Evolutionary conservation across 1,140 invertebrate genomes (phyloP).

Genomic region (Ephestia elutella): DNA sequence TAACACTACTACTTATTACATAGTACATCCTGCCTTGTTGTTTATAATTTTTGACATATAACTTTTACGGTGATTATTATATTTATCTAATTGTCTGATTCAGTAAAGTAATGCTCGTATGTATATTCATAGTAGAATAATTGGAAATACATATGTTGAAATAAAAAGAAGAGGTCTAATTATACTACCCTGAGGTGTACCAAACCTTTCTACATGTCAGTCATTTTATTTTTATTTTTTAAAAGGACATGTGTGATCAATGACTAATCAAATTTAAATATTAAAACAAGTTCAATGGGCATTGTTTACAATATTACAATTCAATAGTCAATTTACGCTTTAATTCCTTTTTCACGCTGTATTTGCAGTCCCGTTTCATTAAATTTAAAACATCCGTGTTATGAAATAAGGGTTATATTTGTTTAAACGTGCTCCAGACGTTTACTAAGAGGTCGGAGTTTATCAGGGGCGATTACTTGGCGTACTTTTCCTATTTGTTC

Average conservation of each 20-base stretch:
- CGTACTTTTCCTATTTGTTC: conserved; percentile 63
- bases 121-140: too few relatives aligned
- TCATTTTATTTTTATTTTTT: too few relatives aligned
- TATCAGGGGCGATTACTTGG: conserved; percentile 21
- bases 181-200: too few relatives aligned
- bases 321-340: neutral
- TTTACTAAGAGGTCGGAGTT: conserved; percentile 36
- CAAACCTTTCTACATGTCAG: too few relatives aligned
- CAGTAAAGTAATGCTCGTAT: too few relatives aligned
- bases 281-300: neutral
- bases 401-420: neutral
- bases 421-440: conserved; percentile 6
- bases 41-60: too few relatives aligned
- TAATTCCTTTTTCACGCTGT: neutral
- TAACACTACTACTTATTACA: too few relatives aligned
- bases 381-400: neutral
- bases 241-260: neutral
- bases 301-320: neutral
- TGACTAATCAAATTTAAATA: neutral
- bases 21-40: too few relatives aligned
- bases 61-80: too few relatives aligned
- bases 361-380: neutral
- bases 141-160: too few relatives aligned
- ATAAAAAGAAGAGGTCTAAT: too few relatives aligned
- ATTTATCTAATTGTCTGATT: too few relatives aligned